These are phyloP conservation scores for Sisor rabdophorus DNA, from an alignment of 2,113 vertebrate species.

Conservation along the genomic window DNA sequence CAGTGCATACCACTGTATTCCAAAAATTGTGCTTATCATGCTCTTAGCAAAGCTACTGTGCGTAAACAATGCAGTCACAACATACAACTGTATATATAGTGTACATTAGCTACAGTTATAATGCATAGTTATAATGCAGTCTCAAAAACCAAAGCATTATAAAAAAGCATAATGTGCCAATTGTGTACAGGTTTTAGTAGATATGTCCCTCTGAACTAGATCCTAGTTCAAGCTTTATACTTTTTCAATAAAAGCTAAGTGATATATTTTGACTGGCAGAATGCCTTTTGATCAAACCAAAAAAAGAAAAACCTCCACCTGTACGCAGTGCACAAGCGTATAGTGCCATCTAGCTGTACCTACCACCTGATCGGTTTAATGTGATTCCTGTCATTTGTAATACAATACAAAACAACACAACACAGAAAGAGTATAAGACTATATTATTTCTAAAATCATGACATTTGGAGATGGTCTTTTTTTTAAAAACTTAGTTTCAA, in stretches of 20 bases:
- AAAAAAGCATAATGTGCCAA: background rate
- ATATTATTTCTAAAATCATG: background rate
- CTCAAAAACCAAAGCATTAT: background rate
- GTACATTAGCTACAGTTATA: background rate
- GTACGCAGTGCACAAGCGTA: slow-evolving; percentile 49
- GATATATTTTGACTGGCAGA: slow-evolving; percentile 36
- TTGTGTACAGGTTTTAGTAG: background rate
- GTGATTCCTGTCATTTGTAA: slow-evolving; percentile 57
- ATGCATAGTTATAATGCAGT: background rate
- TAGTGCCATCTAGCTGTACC: slow-evolving; percentile 57
- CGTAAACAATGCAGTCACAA: background rate
- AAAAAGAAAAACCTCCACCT: slow-evolving; percentile 23
- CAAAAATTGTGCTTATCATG: background rate
- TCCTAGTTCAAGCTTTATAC: background rate
- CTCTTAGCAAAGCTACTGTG: background rate
- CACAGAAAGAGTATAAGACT: slow-evolving; percentile 30
- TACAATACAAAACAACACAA: slow-evolving; percentile 55
- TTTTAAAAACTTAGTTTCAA: background rate
- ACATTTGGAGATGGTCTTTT: background rate
- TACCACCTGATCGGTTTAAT: slow-evolving; percentile 61
- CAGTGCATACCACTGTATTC: background rate
- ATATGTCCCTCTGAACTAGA: slow-evolving; percentile 1
- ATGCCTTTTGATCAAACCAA: background rate
- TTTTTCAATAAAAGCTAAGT: background rate
- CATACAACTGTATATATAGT: background rate